These are phyloP conservation scores for Nectonema munidae DNA, from an alignment of 2,888 invertebrate genomes.

Conservation along the genomic window DNA sequence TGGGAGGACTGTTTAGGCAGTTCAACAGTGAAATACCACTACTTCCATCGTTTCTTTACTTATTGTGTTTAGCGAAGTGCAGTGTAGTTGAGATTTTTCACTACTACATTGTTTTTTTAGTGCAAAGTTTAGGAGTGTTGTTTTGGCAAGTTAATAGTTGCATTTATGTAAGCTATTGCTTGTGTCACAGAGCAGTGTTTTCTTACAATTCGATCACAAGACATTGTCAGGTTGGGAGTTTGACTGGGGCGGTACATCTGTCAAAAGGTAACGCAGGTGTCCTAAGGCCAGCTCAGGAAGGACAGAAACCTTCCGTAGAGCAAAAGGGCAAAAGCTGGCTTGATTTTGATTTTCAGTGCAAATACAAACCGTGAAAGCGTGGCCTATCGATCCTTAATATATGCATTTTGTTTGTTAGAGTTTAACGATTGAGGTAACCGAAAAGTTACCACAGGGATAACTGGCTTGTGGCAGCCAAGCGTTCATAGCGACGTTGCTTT, in stretches of 20 bases:
- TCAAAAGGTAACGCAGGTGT: constrained; percentile 32
- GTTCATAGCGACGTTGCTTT: no score
- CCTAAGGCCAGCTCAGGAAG: constrained; percentile 33
- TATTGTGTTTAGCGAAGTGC: constrained; percentile 26
- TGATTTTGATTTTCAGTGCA: constrained; percentile 35
- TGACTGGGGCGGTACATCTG: constrained; percentile 36
- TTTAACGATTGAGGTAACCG: constrained; percentile 34
- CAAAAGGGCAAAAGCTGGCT: constrained; percentile 36
- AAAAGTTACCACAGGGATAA: constrained; percentile 40
- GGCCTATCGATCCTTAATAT: constrained; percentile 35
- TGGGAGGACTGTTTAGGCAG: constrained; percentile 21
- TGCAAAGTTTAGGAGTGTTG: constrained; percentile 14
- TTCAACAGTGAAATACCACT: constrained; percentile 27
- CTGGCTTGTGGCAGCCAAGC: no score
- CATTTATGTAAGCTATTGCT: not conserved
- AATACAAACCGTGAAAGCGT: constrained; percentile 34
- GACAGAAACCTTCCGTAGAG: constrained; percentile 38
- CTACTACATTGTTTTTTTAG: not conserved
- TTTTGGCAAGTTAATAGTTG: not conserved
- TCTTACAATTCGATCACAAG: constrained; percentile 28
- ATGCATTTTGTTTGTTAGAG: no score
- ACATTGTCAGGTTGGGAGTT: constrained; percentile 34
- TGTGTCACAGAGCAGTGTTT: not conserved
- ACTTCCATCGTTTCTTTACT: constrained; percentile 30
- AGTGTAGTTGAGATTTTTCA: not conserved